A percentile compares a stretch with the other conserved stretches of the same genome.
phyloP scores from a whole-genome alignment of 1,140 invertebrate species.

The Drosophila arizonae region DNA sequence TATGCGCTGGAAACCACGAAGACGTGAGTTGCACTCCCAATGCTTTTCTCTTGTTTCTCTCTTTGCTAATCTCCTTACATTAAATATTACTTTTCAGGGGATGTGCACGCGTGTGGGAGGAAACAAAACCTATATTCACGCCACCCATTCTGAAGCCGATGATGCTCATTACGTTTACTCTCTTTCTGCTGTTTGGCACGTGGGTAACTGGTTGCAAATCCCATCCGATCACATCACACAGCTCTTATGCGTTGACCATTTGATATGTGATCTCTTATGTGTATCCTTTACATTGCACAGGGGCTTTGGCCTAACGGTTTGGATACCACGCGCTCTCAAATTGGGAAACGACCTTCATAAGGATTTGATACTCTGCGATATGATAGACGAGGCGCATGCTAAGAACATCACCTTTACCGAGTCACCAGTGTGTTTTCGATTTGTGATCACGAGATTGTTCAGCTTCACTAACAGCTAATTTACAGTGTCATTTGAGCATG shows the following conservation, averaged over 20 bases:
- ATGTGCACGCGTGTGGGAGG: not conserved
- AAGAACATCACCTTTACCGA: not conserved
- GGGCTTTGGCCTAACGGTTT: constrained; percentile 30
- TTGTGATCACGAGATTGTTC: not conserved
- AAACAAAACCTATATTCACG: not conserved
- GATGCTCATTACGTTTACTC: not conserved
- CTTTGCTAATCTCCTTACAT: not conserved
- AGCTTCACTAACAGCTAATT: not conserved
- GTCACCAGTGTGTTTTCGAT: not conserved
- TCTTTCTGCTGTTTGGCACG: constrained; percentile 9
- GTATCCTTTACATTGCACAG: constrained; percentile 7
- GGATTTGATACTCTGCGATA: constrained; percentile 15
- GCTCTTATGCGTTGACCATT: not conserved
- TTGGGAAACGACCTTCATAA: not conserved
- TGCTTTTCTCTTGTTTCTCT: no score
- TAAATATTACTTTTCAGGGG: not conserved
- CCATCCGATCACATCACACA: not conserved
- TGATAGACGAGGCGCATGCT: not conserved
- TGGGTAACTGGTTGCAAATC: constrained; percentile 3
- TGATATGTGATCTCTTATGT: not conserved
- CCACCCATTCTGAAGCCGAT: not conserved
- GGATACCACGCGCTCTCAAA: constrained; percentile 44
- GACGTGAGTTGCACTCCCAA: not conserved
- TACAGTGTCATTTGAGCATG: not conserved
- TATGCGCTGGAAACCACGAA: not conserved